Conservation (phyloP, 1,140 invertebrate genomes). For the Megalonaias nervosa region DNA sequence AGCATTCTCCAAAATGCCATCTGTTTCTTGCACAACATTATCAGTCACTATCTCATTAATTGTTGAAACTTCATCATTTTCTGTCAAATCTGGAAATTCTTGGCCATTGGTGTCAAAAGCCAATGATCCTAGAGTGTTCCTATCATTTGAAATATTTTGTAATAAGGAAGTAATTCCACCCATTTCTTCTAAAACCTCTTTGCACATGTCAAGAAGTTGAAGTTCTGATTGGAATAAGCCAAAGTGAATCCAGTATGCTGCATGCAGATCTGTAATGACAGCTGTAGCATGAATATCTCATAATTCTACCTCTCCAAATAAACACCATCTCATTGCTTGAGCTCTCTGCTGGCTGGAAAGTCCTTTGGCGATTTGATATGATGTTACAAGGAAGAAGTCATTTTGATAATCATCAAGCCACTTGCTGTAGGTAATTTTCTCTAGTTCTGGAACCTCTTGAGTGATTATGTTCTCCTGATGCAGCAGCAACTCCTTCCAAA, state of each 20-base stretch:
- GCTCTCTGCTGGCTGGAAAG: constrained; percentile 3
- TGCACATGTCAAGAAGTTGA: constrained; percentile 8
- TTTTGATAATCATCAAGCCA: constrained; percentile 11
- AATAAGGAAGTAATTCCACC: not conserved
- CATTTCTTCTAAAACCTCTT: not conserved
- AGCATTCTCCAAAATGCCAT: not conserved
- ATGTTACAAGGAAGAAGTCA: constrained; percentile 28
- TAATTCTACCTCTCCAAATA: constrained; percentile 5
- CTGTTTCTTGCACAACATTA: too few species aligned
- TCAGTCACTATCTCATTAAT: too few species aligned
- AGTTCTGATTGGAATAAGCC: not conserved
- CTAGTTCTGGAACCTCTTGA: not conserved
- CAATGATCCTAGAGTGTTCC: not conserved
- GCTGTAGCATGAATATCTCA: not conserved
- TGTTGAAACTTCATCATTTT: too few species aligned
- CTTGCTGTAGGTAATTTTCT: not conserved
- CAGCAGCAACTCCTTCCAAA: constrained; percentile 5
- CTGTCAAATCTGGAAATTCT: too few species aligned
- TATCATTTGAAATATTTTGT: not conserved
- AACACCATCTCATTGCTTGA: constrained; percentile 5
- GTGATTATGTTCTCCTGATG: constrained; percentile 4
- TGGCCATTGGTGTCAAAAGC: too few species aligned
- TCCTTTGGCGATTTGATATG: not conserved
- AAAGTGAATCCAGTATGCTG: constrained; percentile 4
- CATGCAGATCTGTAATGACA: constrained; percentile 4